Evolutionary conservation across 35 echinoderm and acorn worm genomes (phyloP), one percentile per base, ranked within the genome.

Genomic region (Heliocidaris tuberculata): DNA sequence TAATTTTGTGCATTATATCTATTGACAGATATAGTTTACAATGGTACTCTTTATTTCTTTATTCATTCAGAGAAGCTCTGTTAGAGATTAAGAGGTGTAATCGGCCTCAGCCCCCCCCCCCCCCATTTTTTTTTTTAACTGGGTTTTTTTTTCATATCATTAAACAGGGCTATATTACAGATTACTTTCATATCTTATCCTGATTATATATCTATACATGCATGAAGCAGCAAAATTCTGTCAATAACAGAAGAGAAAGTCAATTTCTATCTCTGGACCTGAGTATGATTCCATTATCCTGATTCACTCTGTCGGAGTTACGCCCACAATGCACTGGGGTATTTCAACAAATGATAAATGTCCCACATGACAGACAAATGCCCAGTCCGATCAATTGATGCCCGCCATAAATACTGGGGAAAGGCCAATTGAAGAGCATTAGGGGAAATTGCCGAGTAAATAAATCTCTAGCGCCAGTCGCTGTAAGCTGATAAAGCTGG

Each of bases 361-460:
- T 27, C 65, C 27, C 65, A 5, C 27, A n/a, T 78, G 65, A 78
- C 65, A 78, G 65, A 78, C 17, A 78, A 78, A 78, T n/a, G 21
- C 3, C 65, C 15, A 19, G 15, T 78, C 65, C 65, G 21, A 78
- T 78, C 65, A 78, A 78, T 78, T 78, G 65, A 19, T 27, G 65
- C 21, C 27, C 15, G 27, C 27, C 21, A n/a, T 2, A 78, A 78
- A 78, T 78, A 78, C 6, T n/a, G 27, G 65, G 65, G 65, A 78
- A 29, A n/a, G 65, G 65, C 65, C 65, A 78, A 78, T 78, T 78
- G 65, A 29, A n/a, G 65, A 78, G 65, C 65, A 78, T 78, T 78
- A 78, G 27, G 65, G 65, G 65, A 78, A n/a, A 78, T 78, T 78
- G 65, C 65, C 65, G 27, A 78, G 65, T 7, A 78, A 78, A 78